A percentile compares a stretch with the other conserved stretches of the same genome.
These are phyloP conservation scores for Ophiodon elongatus DNA, from an alignment of 2,113 vertebrate genomes.

Conservation along the genomic window DNA sequence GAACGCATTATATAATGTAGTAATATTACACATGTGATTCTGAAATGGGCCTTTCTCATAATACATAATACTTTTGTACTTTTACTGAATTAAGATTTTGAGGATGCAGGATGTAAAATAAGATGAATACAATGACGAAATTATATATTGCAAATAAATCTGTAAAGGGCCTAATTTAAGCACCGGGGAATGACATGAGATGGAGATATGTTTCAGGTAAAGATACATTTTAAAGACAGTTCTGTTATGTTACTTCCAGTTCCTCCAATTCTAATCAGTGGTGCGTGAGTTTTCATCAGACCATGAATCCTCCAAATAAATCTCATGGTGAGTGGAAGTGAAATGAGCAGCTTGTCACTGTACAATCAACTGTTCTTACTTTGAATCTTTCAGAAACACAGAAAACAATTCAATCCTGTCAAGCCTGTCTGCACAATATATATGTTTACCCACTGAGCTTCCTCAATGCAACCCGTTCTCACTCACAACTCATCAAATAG, in stretches of 20 bases:
- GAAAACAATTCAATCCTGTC: conserved; percentile 6
- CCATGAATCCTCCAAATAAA: conserved; percentile 36
- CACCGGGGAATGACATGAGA: too few relatives aligned
- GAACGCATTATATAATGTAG: background rate
- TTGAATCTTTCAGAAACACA: conserved; percentile 14
- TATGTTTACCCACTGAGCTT: background rate
- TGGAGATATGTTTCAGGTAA: background rate
- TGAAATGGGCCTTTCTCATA: background rate
- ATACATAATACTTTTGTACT: background rate
- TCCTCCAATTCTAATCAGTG: conserved; percentile 20
- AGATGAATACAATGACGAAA: background rate
- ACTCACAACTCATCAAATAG: background rate
- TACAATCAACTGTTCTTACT: conserved; percentile 28
- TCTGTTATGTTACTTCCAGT: conserved; percentile 1
- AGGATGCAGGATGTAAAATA: background rate
- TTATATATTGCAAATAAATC: background rate
- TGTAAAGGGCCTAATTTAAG: background rate
- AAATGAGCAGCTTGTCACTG: conserved; percentile 35
- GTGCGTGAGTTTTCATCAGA: conserved; percentile 14
- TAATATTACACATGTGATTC: background rate
- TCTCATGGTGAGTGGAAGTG: conserved; percentile 27
- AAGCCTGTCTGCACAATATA: conserved; percentile 7
- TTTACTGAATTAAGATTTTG: background rate
- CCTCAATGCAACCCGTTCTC: background rate
- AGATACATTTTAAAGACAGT: background rate